phyloP scores from a whole-genome alignment of 2,113 vertebrate genomes.

The Aldabrachelys gigantea region DNA sequence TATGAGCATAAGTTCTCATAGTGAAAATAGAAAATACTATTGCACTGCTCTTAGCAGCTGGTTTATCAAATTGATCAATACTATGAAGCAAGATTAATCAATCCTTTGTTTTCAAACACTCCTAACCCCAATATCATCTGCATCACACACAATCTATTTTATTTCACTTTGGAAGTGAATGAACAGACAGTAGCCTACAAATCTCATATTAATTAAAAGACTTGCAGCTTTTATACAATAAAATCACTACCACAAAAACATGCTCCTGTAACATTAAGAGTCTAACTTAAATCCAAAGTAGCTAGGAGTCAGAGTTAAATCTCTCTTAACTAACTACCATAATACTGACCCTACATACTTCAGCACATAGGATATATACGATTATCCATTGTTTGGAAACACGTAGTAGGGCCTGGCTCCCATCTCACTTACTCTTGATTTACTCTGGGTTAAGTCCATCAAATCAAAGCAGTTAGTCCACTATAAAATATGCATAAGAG shows the following conservation, averaged over 20 bases:
- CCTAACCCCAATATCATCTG: background rate
- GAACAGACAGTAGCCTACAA: background rate
- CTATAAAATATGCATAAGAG: background rate
- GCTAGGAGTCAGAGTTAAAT: background rate
- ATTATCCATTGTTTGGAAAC: background rate
- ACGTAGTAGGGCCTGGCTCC: background rate
- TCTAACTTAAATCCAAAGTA: background rate
- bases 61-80: slow-evolving; percentile 10
- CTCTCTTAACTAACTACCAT: background rate
- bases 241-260: slow-evolving; percentile 11
- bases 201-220: background rate
- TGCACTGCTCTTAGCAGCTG: background rate
- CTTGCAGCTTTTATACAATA: background rate
- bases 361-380: background rate
- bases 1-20: background rate
- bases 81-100: slow-evolving; percentile 13
- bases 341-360: background rate
- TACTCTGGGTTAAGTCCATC: background rate
- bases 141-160: background rate
- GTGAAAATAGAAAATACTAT: background rate
- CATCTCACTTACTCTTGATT: background rate
- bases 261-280: background rate
- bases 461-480: background rate
- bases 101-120: slow-evolving; percentile 21
- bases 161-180: background rate